phyloP scores from a whole-genome alignment of 2,113 vertebrate species.

The cattle (Bos taurus) region ARS-UCD2.0 NC_037328.1:66583501-66584000 shows the following conservation, averaged over 20 bases:
- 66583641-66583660: background rate
- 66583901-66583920: background rate
- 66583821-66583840: background rate
- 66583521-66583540: background rate
- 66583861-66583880: background rate
- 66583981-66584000: background rate
- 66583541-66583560: background rate
- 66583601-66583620: background rate
- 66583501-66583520: background rate
- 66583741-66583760: background rate
- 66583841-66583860: background rate
- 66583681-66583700: background rate
- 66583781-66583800: background rate
- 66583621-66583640: background rate
- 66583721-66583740: background rate
- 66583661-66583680: background rate
- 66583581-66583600: background rate
- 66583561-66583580: background rate
- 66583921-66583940: background rate
- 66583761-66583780: background rate
- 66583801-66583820: background rate
- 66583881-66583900: background rate
- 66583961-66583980: background rate
- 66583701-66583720: background rate
- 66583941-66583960: background rate